Base-by-base conservation (phyloP, 92 coral and sea anemone genomes). In the Galaxea fascicularis region DNA sequence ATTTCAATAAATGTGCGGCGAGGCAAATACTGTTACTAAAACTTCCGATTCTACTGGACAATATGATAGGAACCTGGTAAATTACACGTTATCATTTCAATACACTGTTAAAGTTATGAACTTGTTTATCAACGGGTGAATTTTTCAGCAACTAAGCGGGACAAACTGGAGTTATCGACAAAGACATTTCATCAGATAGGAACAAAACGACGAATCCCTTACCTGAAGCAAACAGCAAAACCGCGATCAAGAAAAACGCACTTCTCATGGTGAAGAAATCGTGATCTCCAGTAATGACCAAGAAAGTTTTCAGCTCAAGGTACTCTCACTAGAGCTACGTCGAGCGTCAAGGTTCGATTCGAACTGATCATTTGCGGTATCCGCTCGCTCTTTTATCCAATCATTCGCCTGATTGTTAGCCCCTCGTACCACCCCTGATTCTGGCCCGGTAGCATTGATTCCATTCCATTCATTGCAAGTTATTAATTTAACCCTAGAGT, bases 391-490 rank as follows among this genome's bases (percentile, higher is more conserved):
- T 24, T 83, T 72, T 74, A 83, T 67, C 77, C 85, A 83, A 73
- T 73, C 72, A 82, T 46, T n/a, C 11, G 30, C 63, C 22, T 21
- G 63, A 15, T 17, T 20, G 77, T 26, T 53, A 28, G 64, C 84
- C 65, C 80, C 4, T 14, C n/a, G 41, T 20, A 31, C 88, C 68
- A 47, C 69, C 71, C 58, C 85, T 59, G 88, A 27, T 83, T 69
- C 58, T 59, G 58, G 4, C 14, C 28, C 29, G 29, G 46, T 57
- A 49, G 71, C 77, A 74, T 91, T 80, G 58, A 35, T 66, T 52
- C 87, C 98, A 94, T 94, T 89, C 98, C 93, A 71, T 47, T 79
- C 95, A 90, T 94, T 78, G 82, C 94, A 69, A 84, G 85, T 86
- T 93, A 93, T 91, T 90, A 89, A 93, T 84, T 89, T 80, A 86